A percentile compares a stretch with the other conserved stretches of the same genome.
Conservation (phyloP, 2,888 invertebrate genomes). For the Temnothorax ravouxi region DNA sequence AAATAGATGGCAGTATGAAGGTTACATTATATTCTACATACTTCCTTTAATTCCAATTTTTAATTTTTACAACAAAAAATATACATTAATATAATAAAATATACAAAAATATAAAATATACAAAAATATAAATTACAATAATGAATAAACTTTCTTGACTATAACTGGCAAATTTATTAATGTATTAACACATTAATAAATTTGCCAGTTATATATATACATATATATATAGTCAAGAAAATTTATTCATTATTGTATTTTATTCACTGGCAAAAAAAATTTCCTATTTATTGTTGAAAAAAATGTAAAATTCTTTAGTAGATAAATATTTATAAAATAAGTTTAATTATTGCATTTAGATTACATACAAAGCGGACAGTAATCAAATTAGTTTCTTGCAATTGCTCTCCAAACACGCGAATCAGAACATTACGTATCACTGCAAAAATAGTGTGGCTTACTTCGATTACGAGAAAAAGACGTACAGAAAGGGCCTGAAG, state of each 20-base stretch:
- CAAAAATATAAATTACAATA: neutral
- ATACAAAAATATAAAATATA: no score
- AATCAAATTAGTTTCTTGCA: constrained; percentile 95
- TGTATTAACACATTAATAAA: no score
- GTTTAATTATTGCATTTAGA: constrained; percentile 86
- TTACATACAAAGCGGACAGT: constrained; percentile 95
- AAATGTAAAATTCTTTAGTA: neutral
- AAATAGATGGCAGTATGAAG: constrained; percentile 91
- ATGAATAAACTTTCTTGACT: no score
- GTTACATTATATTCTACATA: constrained; percentile 84
- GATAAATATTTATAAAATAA: constrained; percentile 15
- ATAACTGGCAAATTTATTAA: no score
- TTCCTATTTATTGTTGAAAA: neutral
- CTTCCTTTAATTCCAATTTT: neutral
- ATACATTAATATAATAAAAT: no score
- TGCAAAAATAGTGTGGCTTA: constrained; percentile 94
- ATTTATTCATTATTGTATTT: no score
- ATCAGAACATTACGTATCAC: constrained; percentile 95
- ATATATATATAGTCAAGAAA: no score
- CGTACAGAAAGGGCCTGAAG: constrained; percentile 91
- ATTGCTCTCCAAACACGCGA: constrained; percentile 91
- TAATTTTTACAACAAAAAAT: neutral
- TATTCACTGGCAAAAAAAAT: no score
- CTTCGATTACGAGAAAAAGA: constrained; percentile 90
- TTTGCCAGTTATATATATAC: no score